These are phyloP conservation scores for Mastomys natalensis DNA, from an alignment of 2,113 vertebrate genomes.

Conservation along the genomic window DNA sequence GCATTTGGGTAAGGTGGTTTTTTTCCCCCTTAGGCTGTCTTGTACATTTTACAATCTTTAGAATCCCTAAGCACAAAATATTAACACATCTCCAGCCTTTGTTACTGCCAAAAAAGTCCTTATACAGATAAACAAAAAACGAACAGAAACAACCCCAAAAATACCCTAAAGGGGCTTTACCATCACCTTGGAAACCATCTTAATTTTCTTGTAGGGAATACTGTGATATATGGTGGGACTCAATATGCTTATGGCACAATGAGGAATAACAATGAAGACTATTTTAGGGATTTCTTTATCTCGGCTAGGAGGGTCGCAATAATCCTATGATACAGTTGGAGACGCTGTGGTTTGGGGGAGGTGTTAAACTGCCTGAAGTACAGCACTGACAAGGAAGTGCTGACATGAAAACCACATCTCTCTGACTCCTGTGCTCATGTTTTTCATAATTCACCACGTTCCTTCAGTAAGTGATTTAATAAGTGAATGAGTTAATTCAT, in stretches of 20 bases:
- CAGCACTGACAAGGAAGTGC: not conserved
- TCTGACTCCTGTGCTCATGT: not conserved
- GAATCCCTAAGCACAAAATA: not conserved
- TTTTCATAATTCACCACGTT: not conserved
- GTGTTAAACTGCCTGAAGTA: not conserved
- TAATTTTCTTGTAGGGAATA: conserved; percentile 24
- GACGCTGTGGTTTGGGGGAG: not conserved
- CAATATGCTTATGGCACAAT: not conserved
- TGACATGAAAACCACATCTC: not conserved
- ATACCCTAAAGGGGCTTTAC: not conserved
- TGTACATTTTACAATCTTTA: not conserved
- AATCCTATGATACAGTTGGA: not conserved
- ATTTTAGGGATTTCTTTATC: not conserved
- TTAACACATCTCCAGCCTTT: not conserved
- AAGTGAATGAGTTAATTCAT: conserved; percentile 21
- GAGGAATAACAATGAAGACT: not conserved
- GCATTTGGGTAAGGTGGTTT: not conserved
- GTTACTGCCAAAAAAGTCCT: not conserved
- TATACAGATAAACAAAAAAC: not conserved
- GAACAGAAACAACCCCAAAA: not conserved
- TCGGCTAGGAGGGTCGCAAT: not conserved
- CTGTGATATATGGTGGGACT: not conserved
- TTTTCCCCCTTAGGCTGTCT: not conserved
- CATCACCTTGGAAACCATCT: not conserved
- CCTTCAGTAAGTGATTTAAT: conserved; percentile 29